Conservation (phyloP, 2,113 vertebrate genomes). For the Macrotis lagotis region DNA sequence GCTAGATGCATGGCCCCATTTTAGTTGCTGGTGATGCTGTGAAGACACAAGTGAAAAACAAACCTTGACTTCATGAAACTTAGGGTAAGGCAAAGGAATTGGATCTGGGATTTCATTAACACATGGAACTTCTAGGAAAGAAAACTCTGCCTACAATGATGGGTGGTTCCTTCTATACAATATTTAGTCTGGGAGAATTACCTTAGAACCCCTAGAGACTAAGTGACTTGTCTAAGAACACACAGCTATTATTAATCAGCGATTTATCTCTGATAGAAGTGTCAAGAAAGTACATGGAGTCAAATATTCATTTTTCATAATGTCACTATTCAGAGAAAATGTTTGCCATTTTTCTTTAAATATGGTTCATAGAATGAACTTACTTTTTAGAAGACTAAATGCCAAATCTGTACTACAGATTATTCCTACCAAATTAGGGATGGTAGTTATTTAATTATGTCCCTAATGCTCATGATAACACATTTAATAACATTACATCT, state of each 20-base stretch:
- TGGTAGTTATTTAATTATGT: background rate
- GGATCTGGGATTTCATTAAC: background rate
- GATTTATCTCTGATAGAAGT: background rate
- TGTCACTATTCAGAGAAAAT: background rate
- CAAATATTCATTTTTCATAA: background rate
- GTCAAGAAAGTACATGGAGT: background rate
- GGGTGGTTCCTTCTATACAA: background rate
- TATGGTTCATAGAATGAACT: background rate
- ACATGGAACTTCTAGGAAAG: background rate
- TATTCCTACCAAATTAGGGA: background rate
- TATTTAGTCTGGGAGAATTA: background rate
- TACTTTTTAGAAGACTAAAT: background rate
- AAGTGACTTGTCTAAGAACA: background rate
- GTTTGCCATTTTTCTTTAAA: background rate
- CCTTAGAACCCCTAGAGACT: background rate
- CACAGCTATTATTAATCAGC: background rate
- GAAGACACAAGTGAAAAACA: background rate
- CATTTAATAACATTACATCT: too few relatives aligned
- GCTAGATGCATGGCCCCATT: background rate
- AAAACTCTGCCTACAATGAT: background rate
- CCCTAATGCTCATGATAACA: background rate
- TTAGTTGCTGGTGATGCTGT: background rate
- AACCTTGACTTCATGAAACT: background rate
- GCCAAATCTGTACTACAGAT: background rate
- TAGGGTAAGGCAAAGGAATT: background rate